These are phyloP conservation scores for Ametastegia equiseti DNA, from an alignment of 2,888 invertebrate species.

Conservation along the genomic window DNA sequence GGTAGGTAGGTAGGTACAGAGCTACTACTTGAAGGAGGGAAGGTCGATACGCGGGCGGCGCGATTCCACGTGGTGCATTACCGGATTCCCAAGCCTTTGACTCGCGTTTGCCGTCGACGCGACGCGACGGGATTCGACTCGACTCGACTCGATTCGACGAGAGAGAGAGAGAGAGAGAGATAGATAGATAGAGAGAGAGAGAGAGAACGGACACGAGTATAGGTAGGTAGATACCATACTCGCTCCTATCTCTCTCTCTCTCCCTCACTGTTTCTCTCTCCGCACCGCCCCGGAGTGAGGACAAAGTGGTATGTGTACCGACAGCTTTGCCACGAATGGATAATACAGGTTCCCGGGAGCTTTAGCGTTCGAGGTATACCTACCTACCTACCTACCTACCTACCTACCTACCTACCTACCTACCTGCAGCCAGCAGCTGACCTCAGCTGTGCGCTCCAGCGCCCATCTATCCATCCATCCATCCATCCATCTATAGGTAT, in stretches of 20 bases:
- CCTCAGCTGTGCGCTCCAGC: slow-evolving; percentile 4
- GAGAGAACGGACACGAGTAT: not conserved
- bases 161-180: not conserved
- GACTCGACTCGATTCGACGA: not conserved
- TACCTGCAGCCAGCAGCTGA: not conserved
- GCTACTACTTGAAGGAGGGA: slow-evolving; percentile 30
- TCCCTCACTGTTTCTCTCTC: too few species aligned
- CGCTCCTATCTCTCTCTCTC: too few species aligned
- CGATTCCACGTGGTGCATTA: slow-evolving; percentile 48
- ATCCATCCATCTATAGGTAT: not conserved
- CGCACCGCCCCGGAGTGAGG: slow-evolving; percentile 5
- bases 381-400: slow-evolving; percentile 17
- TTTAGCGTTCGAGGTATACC: not conserved
- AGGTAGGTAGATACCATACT: not conserved
- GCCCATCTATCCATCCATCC: not conserved
- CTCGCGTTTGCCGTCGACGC: slow-evolving; percentile 35
- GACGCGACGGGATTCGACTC: slow-evolving; percentile 15
- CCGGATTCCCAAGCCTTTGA: slow-evolving; percentile 43
- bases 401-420: too few species aligned
- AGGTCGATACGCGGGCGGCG: slow-evolving; percentile 38
- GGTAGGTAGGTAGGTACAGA: slow-evolving; percentile 14
- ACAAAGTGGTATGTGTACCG: slow-evolving; percentile 31
- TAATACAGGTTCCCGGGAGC: slow-evolving; percentile 32
- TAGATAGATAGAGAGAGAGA: not conserved
- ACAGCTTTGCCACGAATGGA: slow-evolving; percentile 29